Evolutionary conservation across 2,888 invertebrate genomes (phyloP).

Genomic region (Apocheima hispidaria): DNA sequence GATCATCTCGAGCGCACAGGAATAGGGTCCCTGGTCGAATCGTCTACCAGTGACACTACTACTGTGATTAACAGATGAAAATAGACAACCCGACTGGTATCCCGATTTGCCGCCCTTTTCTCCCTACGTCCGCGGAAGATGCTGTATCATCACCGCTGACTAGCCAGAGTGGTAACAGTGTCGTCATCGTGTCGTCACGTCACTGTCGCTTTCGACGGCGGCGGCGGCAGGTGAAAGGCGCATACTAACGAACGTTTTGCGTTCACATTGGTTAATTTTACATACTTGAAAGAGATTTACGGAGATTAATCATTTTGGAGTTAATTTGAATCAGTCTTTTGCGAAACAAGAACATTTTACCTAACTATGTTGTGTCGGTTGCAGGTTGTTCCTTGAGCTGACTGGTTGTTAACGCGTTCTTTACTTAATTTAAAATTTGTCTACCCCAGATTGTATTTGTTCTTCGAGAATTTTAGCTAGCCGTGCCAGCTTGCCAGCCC

Average conservation of each 20-base stretch:
- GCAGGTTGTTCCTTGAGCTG: no score
- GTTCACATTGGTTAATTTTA: conserved; percentile 30
- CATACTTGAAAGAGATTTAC: conserved; percentile 24
- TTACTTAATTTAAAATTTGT: no score
- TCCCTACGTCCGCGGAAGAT: neutral
- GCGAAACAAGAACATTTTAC: neutral
- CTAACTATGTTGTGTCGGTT: neutral
- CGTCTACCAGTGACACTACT: no score
- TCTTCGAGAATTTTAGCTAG: no score
- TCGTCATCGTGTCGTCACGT: conserved; percentile 43
- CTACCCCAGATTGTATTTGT: no score
- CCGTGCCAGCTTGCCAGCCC: no score
- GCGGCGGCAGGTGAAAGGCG: conserved; percentile 52
- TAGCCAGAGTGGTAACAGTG: neutral
- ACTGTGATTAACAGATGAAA: no score
- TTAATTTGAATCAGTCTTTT: neutral
- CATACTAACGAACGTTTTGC: conserved; percentile 25
- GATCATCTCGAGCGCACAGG: no score
- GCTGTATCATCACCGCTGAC: neutral
- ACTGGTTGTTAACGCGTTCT: no score
- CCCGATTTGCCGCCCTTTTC: no score
- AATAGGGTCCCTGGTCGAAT: no score
- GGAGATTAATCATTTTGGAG: conserved; percentile 10
- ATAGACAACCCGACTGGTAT: no score
- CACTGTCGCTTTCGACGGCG: conserved; percentile 55